Base-by-base conservation (phyloP, 2,113 vertebrate species). In the Hippocampus zosterae region DNA sequence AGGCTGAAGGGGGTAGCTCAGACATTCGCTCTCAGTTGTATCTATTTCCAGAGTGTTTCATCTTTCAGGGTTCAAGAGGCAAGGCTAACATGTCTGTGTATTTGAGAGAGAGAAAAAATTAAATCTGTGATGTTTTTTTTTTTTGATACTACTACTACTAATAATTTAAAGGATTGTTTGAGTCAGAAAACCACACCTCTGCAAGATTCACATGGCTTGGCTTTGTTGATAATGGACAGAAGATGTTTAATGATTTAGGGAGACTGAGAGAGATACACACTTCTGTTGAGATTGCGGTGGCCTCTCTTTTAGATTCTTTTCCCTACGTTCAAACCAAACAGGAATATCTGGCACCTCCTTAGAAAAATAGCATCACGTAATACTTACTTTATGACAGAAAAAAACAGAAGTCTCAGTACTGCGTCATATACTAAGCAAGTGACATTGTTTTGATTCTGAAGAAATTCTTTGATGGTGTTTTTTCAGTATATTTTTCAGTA, bases 141-240 rank as follows among this genome's bases (percentile, higher is more conserved):
- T 37, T 37, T n/a, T n/a, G n/a, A n/a, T 44, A 44, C 6, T 42
- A 42, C 1, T 33, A n/a, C 68, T 68, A 69, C 57, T 73, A 66
- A 67, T 73, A 71, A 18, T 71, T 65, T 75, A 9, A 61, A 70
- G 61, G 25, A 75, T 66, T 67, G 68, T 55, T 72, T 65, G 66
- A 71, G 70, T 67, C 87, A 90, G 91, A 90, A 93, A 91, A 85
- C 90, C 91, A 85, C 88, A 56, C 90, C 90, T 86, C 69, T 80
- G 73, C 82, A 78, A 67, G 57, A 72, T 77, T 78, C 76, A 73
- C 67, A 66, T 70, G 71, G 69, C 52, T 67, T 74, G 67, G 68
- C 53, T 80, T 81, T 69, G 25, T 67, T 27, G 71, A 18, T 37
- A 59, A 50, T 71, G 72, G 77, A 53, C 18, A 73, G 48, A 65